These are phyloP conservation scores for Platycheirus rosarum DNA, from an alignment of 2,888 invertebrate genomes.

Conservation along the genomic window DNA sequence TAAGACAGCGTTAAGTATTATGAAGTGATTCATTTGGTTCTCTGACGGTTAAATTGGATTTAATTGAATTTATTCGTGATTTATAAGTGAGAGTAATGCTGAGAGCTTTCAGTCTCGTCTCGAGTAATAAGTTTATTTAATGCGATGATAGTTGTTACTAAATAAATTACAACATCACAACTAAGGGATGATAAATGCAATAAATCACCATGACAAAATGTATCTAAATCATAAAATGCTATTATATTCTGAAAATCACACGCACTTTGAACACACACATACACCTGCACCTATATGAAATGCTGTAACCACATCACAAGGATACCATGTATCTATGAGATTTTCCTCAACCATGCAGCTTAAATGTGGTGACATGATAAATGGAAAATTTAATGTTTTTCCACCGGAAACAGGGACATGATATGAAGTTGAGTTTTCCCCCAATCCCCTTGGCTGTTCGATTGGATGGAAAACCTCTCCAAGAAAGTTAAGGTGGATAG, in stretches of 20 bases:
- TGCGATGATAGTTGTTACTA: background rate
- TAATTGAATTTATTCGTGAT: conserved; percentile 61
- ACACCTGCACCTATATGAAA: background rate
- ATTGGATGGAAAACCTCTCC: background rate
- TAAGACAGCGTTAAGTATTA: conserved; percentile 45
- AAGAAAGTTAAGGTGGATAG: conserved; percentile 21
- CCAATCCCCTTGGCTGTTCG: conserved; percentile 9
- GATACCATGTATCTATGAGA: background rate
- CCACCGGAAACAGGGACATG: conserved; percentile 39
- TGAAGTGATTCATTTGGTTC: conserved; percentile 60
- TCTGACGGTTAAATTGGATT: conserved; percentile 52
- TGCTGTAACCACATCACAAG: conserved; percentile 19
- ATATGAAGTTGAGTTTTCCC: conserved; percentile 34
- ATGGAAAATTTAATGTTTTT: conserved; percentile 68
- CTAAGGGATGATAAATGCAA: conserved; percentile 29
- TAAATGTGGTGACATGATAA: conserved; percentile 70
- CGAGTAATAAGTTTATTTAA: conserved; percentile 1
- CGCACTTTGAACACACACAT: conserved; percentile 32
- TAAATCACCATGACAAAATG: conserved; percentile 51
- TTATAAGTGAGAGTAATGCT: conserved; percentile 2
- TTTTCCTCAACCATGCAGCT: background rate
- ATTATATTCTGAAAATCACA: conserved; percentile 52
- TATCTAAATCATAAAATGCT: conserved; percentile 56
- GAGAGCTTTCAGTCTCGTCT: background rate
- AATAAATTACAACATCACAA: background rate